Base-by-base conservation (phyloP, 2,888 invertebrate genomes). In the Argyra leucocephala region DNA sequence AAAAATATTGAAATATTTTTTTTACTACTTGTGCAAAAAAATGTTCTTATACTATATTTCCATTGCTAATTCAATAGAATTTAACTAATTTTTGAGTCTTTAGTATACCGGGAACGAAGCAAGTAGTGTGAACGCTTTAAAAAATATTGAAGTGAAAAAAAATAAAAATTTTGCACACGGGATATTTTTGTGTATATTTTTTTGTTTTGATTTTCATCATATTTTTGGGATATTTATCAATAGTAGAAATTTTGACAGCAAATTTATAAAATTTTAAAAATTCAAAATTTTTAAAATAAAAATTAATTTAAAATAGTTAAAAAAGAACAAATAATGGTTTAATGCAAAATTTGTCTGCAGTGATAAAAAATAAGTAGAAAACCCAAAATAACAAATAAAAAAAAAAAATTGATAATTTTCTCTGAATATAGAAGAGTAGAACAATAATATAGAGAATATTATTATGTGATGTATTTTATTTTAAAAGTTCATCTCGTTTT, bases 31-130 rank as follows among this genome's bases (percentile, higher is more conserved):
- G n/a, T n/a, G n/a, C n/a, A n/a, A n/a, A n/a, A n/a, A n/a, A n/a
- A n/a, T n/a, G n/a, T n/a, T n/a, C n/a, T n/a, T n/a, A n/a, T n/a
- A n/a, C n/a, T n/a, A n/a, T n/a, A n/a, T n/a, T n/a, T n/a, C n/a
- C n/a, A n/a, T n/a, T n/a, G n/a, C n/a, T n/a, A n/a, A n/a, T n/a
- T n/a, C n/a, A n/a, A n/a, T n/a, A n/a, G n/a, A n/a, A n/a, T n/a
- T n/a, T n/a, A n/a, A n/a, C n/a, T n/a, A n/a, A n/a, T n/a, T n/a
- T n/a, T 48, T 48, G 48, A 48, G 48, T 18, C n/a, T 48, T 48
- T 48, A 48, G 48, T 48, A 48, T 48, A 48, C 48, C 48, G 48
- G 48, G 48, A 48, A 48, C 48, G n/a, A 18, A 48, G 48, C 48
- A 18, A 48, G n/a, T n/a, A 48, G 15, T 15, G 48, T 48, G 48